phyloP scores from a whole-genome alignment of 1,140 invertebrate species.

The Diachasma alloeum region DNA sequence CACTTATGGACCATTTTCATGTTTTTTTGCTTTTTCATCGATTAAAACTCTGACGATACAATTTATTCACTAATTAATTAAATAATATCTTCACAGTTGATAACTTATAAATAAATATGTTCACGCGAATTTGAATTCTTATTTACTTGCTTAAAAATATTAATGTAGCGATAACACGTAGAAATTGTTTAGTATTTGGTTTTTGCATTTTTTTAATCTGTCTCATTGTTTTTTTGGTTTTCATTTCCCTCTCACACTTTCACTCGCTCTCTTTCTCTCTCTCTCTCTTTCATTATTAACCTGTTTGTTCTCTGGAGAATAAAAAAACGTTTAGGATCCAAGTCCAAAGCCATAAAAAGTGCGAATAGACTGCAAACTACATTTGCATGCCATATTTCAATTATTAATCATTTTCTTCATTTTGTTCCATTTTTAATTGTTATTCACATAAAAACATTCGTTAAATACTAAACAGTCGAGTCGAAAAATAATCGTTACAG shows the following conservation, averaged over 20 bases:
- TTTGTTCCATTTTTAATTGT: slow-evolving; percentile 40
- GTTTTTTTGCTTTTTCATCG: not conserved
- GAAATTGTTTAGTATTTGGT: slow-evolving; percentile 45
- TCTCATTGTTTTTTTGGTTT: not conserved
- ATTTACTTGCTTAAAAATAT: slow-evolving; percentile 31
- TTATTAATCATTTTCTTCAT: not conserved
- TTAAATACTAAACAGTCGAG: slow-evolving; percentile 59
- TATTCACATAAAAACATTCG: slow-evolving; percentile 59
- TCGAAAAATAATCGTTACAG: slow-evolving; percentile 61
- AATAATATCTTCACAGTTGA: slow-evolving; percentile 4
- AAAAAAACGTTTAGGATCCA: slow-evolving; percentile 52
- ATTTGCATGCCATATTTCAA: not conserved
- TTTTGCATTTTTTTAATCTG: not conserved
- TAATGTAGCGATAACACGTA: slow-evolving; percentile 57
- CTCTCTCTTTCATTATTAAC: not conserved
- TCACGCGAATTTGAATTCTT: slow-evolving; percentile 23
- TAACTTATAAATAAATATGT: slow-evolving; percentile 28
- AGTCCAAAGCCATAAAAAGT: slow-evolving; percentile 27
- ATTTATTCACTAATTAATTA: not conserved
- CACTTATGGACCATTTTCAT: not conserved
- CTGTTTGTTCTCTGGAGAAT: slow-evolving; percentile 43
- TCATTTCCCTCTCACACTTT: not conserved
- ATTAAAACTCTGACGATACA: slow-evolving; percentile 25
- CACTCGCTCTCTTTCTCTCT: not conserved
- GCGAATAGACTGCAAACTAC: slow-evolving; percentile 13